phyloP scores from a whole-genome alignment of 2,888 invertebrate species.

The Drosophila robusta region DNA sequence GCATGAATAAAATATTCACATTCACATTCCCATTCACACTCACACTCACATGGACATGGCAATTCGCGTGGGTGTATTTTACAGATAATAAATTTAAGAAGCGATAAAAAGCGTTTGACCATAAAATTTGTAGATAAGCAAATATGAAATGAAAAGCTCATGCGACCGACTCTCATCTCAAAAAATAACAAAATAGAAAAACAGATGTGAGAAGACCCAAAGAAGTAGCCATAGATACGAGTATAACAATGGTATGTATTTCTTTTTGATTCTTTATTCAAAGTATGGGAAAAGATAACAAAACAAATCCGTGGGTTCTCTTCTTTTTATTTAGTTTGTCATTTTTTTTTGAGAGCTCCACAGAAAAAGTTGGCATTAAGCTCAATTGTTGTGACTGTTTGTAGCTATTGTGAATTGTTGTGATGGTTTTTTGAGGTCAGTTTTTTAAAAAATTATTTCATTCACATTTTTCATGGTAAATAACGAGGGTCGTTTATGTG shows the following conservation, averaged over 20 bases:
- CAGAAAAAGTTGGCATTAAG: constrained; percentile 27
- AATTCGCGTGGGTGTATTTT: constrained; percentile 68
- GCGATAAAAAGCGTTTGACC: constrained; percentile 69
- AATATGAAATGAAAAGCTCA: constrained; percentile 51
- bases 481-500: constrained; percentile 31
- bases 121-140: constrained; percentile 63
- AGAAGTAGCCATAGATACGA: constrained; percentile 24
- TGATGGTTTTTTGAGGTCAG: constrained; percentile 43
- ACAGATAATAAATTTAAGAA: constrained; percentile 69
- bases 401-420: constrained; percentile 39
- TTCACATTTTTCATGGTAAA: constrained; percentile 19
- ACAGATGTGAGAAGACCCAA: constrained; percentile 26
- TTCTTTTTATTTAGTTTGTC: not conserved
- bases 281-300: constrained; percentile 62
- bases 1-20: constrained; percentile 41
- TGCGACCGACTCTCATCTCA: constrained; percentile 3
- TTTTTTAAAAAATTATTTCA: constrained; percentile 17
- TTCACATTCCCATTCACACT: constrained; percentile 42
- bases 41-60: constrained; percentile 21
- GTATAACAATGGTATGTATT: constrained; percentile 41
- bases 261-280: constrained; percentile 17
- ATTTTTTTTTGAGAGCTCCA: not conserved
- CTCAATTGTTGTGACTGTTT: constrained; percentile 39
- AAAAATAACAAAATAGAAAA: not conserved
- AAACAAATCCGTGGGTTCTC: constrained; percentile 62